Evolutionary conservation across 2,113 vertebrate genomes (phyloP).

Genomic region (Cololabis saira): DNA sequence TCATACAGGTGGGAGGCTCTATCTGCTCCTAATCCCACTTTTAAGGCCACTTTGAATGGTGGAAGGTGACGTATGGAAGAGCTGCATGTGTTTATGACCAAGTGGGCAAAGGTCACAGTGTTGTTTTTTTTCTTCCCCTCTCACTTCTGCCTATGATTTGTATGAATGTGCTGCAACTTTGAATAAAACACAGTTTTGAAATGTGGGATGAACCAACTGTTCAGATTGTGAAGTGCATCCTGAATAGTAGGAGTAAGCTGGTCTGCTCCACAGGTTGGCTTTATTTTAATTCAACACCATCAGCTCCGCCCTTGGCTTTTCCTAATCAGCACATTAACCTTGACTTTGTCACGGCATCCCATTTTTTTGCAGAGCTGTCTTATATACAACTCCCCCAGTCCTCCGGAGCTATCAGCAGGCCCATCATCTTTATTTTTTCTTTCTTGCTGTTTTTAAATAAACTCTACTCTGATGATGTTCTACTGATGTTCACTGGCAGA

Average conservation of each 20-base stretch:
- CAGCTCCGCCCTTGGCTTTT: conserved; percentile 18
- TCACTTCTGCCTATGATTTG: neutral
- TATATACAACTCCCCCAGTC: too few species aligned
- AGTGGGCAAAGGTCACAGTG: conserved; percentile 44
- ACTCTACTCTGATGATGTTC: too few species aligned
- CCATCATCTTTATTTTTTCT: too few species aligned
- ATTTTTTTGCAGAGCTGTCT: conserved; percentile 10
- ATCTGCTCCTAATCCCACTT: neutral
- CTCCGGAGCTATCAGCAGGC: too few species aligned
- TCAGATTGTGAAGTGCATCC: neutral
- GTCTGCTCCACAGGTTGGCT: neutral
- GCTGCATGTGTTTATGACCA: neutral
- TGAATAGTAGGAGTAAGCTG: neutral
- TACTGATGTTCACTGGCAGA: too few species aligned
- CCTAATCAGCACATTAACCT: conserved; percentile 48
- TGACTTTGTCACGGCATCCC: conserved; percentile 17
- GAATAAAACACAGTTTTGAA: neutral
- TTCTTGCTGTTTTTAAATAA: too few species aligned
- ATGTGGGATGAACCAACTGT: too few species aligned
- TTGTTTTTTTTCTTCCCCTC: conserved; percentile 1
- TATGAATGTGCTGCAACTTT: neutral
- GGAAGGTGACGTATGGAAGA: too few species aligned
- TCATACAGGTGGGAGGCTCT: conserved; percentile 57
- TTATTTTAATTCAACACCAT: neutral
- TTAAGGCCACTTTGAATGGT: too few species aligned